Conservation (phyloP, 2,888 invertebrate species). For the Eristalinus sepulchralis region DNA sequence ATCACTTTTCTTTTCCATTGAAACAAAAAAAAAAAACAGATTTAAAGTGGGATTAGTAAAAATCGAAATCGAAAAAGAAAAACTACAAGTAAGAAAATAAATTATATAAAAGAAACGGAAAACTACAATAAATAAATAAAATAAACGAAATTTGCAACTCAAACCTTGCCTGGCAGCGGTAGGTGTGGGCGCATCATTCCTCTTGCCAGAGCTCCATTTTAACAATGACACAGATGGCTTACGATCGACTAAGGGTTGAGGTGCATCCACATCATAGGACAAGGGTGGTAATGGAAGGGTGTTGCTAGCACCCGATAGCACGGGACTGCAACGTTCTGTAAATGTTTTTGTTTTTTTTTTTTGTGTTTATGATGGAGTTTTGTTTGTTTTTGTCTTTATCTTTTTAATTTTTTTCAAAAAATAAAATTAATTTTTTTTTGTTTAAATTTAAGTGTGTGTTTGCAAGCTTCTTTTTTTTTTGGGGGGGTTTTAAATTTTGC, state of each 20-base stretch:
- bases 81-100: constrained; percentile 15
- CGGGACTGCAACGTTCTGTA: constrained; percentile 88
- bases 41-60: constrained; percentile 51
- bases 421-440: constrained; percentile 1
- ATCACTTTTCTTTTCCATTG: background rate
- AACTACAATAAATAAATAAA: constrained; percentile 21
- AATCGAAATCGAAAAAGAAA: constrained; percentile 1
- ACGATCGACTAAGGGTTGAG: constrained; percentile 87
- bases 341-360: constrained; percentile 72
- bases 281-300: constrained; percentile 83
- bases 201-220: constrained; percentile 81
- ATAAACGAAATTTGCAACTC: constrained; percentile 75
- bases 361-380: constrained; percentile 56
- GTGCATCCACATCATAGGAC: constrained; percentile 85
- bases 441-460: background rate
- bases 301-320: constrained; percentile 82
- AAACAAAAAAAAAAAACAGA: background rate
- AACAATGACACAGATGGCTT: constrained; percentile 85
- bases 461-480: background rate
- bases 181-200: constrained; percentile 77
- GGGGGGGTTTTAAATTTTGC: background rate
- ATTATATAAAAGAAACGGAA: constrained; percentile 5
- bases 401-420: constrained; percentile 13
- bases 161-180: constrained; percentile 83
- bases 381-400: constrained; percentile 27